Evolutionary conservation across 2,797 vertebrate genomes (phyloP).

Genomic region (Fistularia tabacaria): DNA sequence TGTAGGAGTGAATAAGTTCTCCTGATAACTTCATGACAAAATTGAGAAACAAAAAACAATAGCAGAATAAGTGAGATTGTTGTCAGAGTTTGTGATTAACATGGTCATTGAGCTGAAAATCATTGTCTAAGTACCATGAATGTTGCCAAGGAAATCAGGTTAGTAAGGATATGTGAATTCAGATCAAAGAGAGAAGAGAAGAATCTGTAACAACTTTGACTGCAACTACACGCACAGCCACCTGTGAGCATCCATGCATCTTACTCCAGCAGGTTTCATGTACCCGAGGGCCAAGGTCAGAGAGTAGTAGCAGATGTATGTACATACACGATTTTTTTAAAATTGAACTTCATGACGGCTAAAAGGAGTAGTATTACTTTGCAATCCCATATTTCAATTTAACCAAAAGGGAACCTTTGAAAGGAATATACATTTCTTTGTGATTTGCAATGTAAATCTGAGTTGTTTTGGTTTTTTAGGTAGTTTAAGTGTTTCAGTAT

Average conservation of each 20-base stretch:
- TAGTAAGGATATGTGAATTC: slow-evolving; percentile 14
- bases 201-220: slow-evolving; percentile 3
- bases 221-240: slow-evolving; percentile 31
- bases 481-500: background rate
- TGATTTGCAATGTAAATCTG: background rate
- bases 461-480: background rate
- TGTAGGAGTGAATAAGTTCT: too few species aligned
- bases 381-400: background rate
- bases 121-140: slow-evolving; percentile 12
- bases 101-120: background rate
- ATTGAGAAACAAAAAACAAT: too few species aligned
- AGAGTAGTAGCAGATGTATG: slow-evolving; percentile 11
- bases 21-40: too few species aligned
- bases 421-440: background rate
- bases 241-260: slow-evolving; percentile 47
- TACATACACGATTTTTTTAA: slow-evolving; percentile 2
- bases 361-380: too few species aligned
- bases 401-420: background rate
- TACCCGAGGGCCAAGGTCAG: slow-evolving; percentile 43
- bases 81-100: too few species aligned
- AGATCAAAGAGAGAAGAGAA: slow-evolving; percentile 1
- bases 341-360: background rate
- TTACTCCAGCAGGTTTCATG: slow-evolving; percentile 3
- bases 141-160: slow-evolving; percentile 13
- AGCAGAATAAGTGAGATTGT: too few species aligned